Percentiles rank a stretch among this genome's conserved stretches.
phyloP scores from a whole-genome alignment of 35 echinoderm and acorn worm genomes.

The Holothuria glaberrima region DNA sequence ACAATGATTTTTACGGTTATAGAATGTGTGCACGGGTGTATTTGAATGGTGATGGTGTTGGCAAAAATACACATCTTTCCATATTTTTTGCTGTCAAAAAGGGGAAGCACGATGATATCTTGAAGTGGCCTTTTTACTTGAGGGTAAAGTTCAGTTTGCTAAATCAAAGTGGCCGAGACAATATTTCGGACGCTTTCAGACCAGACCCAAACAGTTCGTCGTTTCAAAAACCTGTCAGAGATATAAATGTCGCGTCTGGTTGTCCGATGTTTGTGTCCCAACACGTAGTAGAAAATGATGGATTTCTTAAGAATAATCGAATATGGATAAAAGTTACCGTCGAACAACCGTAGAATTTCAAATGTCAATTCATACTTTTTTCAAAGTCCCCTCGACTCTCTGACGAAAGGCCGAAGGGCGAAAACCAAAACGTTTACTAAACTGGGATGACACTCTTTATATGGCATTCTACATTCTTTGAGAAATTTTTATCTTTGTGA shows the following conservation, averaged over 20 bases:
- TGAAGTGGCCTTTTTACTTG: slow-evolving; percentile 63
- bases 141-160: slow-evolving; percentile 65
- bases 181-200: slow-evolving; percentile 68
- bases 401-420: too few relatives aligned
- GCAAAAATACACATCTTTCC: slow-evolving; percentile 61
- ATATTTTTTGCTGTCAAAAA: slow-evolving; percentile 72
- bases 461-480: too few relatives aligned
- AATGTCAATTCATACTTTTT: too few relatives aligned
- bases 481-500: too few relatives aligned
- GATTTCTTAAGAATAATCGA: too few relatives aligned
- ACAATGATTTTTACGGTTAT: background rate
- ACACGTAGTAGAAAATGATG: background rate
- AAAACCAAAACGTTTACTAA: too few relatives aligned
- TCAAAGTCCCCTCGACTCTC: too few relatives aligned
- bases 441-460: too few relatives aligned
- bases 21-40: slow-evolving; percentile 35
- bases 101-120: slow-evolving; percentile 58
- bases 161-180: slow-evolving; percentile 33
- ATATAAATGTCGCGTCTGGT: slow-evolving; percentile 65
- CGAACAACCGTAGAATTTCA: too few relatives aligned
- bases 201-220: slow-evolving; percentile 66
- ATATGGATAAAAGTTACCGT: too few relatives aligned
- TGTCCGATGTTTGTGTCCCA: slow-evolving; percentile 59
- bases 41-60: slow-evolving; percentile 65
- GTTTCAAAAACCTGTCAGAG: slow-evolving; percentile 66